Evolutionary conservation across 2,797 vertebrate species (phyloP).

Genomic region (Coluber constrictor): DNA sequence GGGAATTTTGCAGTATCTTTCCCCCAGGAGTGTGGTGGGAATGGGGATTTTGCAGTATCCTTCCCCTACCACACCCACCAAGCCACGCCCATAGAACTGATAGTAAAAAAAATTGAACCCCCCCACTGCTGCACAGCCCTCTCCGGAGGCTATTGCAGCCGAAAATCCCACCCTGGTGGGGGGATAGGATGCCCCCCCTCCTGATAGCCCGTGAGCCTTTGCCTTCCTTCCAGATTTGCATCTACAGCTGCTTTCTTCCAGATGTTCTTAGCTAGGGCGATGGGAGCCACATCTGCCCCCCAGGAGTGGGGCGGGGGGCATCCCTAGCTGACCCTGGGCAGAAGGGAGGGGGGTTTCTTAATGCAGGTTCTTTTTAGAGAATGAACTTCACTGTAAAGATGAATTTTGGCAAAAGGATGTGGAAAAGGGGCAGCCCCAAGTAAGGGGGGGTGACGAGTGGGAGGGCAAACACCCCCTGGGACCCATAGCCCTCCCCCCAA

Average conservation of each 20-base stretch:
- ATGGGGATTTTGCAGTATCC: no score
- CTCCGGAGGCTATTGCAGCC: background rate
- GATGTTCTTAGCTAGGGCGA: background rate
- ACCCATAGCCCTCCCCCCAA: background rate
- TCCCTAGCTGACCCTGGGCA: slow-evolving; percentile 39
- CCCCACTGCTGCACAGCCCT: background rate
- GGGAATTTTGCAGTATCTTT: no score
- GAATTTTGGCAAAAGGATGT: background rate
- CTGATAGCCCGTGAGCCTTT: background rate
- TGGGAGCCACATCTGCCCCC: background rate
- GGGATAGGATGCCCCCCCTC: slow-evolving; percentile 15
- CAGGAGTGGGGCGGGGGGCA: background rate
- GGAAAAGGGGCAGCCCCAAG: background rate
- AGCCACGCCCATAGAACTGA: no score
- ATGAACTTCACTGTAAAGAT: background rate
- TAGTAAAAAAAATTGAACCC: no score
- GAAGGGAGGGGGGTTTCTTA: no score
- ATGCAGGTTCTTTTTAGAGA: no score
- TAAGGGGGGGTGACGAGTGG: no score
- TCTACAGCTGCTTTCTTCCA: background rate
- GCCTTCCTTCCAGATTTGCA: background rate
- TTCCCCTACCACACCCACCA: no score
- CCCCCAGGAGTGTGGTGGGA: no score
- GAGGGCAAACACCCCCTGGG: background rate
- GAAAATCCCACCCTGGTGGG: slow-evolving; percentile 7